Evolutionary conservation across 37 sponge, comb jelly and placozoan genomes (phyloP).

Genomic region (Diacarnus erythraeanus): DNA sequence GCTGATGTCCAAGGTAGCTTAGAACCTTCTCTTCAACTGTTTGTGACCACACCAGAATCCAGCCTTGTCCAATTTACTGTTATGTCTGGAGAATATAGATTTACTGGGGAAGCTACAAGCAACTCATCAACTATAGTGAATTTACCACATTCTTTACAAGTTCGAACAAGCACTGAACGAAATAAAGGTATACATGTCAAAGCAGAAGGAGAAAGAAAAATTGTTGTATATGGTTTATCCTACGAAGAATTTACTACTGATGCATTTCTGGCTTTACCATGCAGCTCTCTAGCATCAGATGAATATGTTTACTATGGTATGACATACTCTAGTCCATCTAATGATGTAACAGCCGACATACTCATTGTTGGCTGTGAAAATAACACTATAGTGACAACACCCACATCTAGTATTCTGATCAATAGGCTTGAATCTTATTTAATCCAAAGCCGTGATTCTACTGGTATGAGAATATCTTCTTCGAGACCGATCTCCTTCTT

Average conservation of each 20-base stretch:
- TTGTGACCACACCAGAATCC: constrained; percentile 11
- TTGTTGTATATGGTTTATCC: constrained; percentile 48
- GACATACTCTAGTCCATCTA: neutral
- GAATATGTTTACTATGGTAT: constrained; percentile 47
- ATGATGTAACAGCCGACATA: neutral
- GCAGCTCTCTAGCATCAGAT: neutral
- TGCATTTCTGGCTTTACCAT: constrained; percentile 53
- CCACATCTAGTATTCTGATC: constrained; percentile 14
- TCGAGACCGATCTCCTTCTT: constrained; percentile 33
- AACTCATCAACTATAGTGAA: constrained; percentile 3
- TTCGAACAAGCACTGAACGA: constrained; percentile 15
- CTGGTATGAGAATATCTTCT: constrained; percentile 33
- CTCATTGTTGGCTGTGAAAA: constrained; percentile 51
- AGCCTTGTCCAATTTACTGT: constrained; percentile 19
- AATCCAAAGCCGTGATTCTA: constrained; percentile 19
- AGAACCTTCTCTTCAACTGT: neutral
- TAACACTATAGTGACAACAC: constrained; percentile 40
- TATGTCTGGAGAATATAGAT: neutral
- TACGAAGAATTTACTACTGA: constrained; percentile 36
- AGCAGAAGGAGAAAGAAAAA: constrained; percentile 9
- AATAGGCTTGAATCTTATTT: constrained; percentile 1
- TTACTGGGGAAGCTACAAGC: constrained; percentile 8
- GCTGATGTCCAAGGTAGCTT: neutral
- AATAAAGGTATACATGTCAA: constrained; percentile 36
- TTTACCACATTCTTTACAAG: constrained; percentile 17